Base-by-base conservation (phyloP, 1,140 invertebrate genomes). In the Drosophila nannoptera region DNA sequence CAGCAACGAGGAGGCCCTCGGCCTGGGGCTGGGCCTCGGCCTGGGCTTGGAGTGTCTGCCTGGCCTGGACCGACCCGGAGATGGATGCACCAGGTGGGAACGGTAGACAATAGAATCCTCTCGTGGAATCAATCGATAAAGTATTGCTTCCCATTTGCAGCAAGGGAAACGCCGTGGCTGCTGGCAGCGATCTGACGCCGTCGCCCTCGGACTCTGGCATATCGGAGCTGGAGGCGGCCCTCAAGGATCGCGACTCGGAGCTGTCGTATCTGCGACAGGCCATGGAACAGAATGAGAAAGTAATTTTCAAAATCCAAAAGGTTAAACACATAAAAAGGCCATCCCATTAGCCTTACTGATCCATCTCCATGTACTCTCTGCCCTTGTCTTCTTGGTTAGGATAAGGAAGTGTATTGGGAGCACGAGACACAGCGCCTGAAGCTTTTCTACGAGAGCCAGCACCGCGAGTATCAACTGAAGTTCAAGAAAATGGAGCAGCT, bases 161-260 rank as follows among this genome's bases (percentile, higher is more conserved):
- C 62, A 86, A 87, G 14, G 65, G 50, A 60, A 87, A 64, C 40
- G 62, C 49, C 7, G 65, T 61, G 4, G 60, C 74, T 31, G 74
- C 75, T 50, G 75, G 65, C 48, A 87, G 82, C 49, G 88, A 89
- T 55, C 66, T 94, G 56, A 95, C 94, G 29, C 95, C 95, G 2
- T 95, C 95, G 4, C 95, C 95, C 1, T 94, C 94, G 29, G 95
- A 96, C 89, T 95, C 94, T 14, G 94, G 95, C 14, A 94, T 96
- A 5, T 94, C 94, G 1, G 95, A 96, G 78, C 90, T 96, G 66
- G 95, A 96, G 89, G 93, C 92, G 68, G 91, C 94, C 11, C 88
- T 95, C 3, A 90, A 93, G 76, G 94, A 95, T 83, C 92, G 94
- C 53, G 94, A 95, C 77, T 93, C 93, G 8, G 94, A 95, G 88